Evolutionary conservation across 1,140 invertebrate species (phyloP).

Genomic region (Maniola jurtina): DNA sequence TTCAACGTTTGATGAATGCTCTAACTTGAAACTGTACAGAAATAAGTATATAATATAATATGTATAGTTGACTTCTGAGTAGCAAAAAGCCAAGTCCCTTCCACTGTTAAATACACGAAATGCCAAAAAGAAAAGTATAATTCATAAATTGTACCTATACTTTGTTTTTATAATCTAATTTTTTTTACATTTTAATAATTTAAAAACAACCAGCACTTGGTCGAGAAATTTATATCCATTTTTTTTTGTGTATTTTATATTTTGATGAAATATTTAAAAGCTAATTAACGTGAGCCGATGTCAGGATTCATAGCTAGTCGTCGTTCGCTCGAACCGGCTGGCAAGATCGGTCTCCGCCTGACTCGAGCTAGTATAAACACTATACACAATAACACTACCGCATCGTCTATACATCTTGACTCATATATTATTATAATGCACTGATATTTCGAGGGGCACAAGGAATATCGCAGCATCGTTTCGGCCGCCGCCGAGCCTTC

Average conservation of each 20-base stretch:
- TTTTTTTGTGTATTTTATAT: constrained; percentile 78
- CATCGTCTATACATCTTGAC: constrained; percentile 72
- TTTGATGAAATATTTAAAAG: constrained; percentile 78
- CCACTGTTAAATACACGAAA: constrained; percentile 66
- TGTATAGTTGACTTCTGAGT: constrained; percentile 50
- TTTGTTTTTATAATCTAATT: constrained; percentile 76
- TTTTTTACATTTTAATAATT: constrained; percentile 79
- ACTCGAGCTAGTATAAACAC: constrained; percentile 71
- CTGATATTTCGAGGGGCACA: constrained; percentile 74
- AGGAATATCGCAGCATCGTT: constrained; percentile 75
- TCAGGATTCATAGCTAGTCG: constrained; percentile 78
- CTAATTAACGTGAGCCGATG: constrained; percentile 79
- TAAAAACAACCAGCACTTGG: constrained; percentile 77
- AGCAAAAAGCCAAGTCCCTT: constrained; percentile 63
- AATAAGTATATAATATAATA: constrained; percentile 5
- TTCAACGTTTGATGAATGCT: constrained; percentile 48
- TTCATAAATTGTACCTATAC: constrained; percentile 79
- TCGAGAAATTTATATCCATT: constrained; percentile 78
- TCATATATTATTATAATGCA: constrained; percentile 67
- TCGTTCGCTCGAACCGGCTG: constrained; percentile 75
- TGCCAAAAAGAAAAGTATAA: constrained; percentile 78
- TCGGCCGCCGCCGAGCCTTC: constrained; percentile 47
- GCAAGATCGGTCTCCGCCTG: constrained; percentile 59
- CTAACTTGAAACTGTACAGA: constrained; percentile 40
- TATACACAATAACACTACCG: constrained; percentile 74